phyloP scores from a whole-genome alignment of 1,140 invertebrate species.

The Scaptomyza montana region DNA sequence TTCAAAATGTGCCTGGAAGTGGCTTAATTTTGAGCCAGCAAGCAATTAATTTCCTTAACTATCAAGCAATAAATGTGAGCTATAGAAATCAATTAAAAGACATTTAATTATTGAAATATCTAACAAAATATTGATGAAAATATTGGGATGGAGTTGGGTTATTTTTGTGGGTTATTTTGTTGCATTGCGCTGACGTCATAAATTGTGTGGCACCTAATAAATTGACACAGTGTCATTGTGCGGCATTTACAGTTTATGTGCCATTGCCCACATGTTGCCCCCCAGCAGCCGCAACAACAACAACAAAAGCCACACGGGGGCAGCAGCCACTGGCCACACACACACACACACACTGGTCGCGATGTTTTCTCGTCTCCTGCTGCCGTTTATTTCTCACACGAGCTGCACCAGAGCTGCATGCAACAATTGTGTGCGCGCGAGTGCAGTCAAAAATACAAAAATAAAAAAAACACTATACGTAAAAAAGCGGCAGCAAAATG shows the following conservation, averaged over 20 bases:
- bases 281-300: neutral
- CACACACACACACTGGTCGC: neutral
- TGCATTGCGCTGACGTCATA: constrained; percentile 56
- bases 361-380: constrained; percentile 15
- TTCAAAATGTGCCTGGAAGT: too few relatives aligned
- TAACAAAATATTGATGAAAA: neutral
- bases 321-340: constrained; percentile 12
- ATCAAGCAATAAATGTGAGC: neutral
- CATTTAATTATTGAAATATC: neutral
- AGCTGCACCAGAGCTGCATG: constrained; percentile 52
- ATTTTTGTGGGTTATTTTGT: constrained; percentile 34
- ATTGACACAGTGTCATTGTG: constrained; percentile 80
- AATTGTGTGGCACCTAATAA: constrained; percentile 80
- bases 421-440: constrained; percentile 64
- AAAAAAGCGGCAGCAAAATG: constrained; percentile 27
- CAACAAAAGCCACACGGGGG: constrained; percentile 7
- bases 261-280: constrained; percentile 16
- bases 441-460: constrained; percentile 28
- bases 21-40: too few relatives aligned
- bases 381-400: constrained; percentile 42
- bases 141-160: constrained; percentile 9
- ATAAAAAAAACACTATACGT: constrained; percentile 13
- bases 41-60: neutral
- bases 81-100: neutral
- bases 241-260: constrained; percentile 75